Conservation (phyloP, 2,888 invertebrate species). For the Pristionchus arcanus region DNA sequence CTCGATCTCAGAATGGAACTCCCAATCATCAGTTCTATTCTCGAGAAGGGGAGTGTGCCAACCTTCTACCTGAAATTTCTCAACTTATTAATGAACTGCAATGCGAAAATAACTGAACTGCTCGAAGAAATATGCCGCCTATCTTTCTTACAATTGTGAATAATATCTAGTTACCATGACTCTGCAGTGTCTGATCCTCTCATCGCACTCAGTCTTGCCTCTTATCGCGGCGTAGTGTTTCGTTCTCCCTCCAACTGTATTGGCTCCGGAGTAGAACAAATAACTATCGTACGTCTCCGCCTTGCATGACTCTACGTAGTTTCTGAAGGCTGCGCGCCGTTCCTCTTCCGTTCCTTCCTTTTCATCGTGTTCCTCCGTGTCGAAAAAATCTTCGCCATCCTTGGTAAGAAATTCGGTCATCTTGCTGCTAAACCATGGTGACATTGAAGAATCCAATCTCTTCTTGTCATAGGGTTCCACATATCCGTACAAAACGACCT, state of each 20-base stretch:
- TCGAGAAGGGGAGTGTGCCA: slow-evolving; percentile 29
- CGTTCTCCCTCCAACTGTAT: slow-evolving; percentile 9
- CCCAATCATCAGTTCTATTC: slow-evolving; percentile 53
- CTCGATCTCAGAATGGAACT: background rate
- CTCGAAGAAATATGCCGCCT: background rate
- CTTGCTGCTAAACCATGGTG: slow-evolving; percentile 52
- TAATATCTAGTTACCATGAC: slow-evolving; percentile 4
- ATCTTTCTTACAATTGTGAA: no score
- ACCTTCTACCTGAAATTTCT: slow-evolving; percentile 52
- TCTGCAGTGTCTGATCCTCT: slow-evolving; percentile 59
- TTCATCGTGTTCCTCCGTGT: slow-evolving; percentile 55
- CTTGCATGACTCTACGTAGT: slow-evolving; percentile 53
- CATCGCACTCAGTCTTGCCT: slow-evolving; percentile 57
- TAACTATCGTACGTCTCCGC: background rate
- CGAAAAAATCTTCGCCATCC: slow-evolving; percentile 59
- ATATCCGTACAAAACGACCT: background rate
- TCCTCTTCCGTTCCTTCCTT: slow-evolving; percentile 47
- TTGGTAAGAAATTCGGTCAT: background rate
- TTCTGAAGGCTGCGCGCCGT: slow-evolving; percentile 46
- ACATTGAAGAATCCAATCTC: no score
- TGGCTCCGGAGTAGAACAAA: background rate
- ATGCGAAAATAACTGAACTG: no score
- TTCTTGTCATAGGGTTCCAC: no score
- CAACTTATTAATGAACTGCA: slow-evolving; percentile 45
- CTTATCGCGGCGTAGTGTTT: slow-evolving; percentile 53